Base-by-base conservation (phyloP, 2,797 vertebrate genomes). In the Triplophysa yarkandensis region DNA sequence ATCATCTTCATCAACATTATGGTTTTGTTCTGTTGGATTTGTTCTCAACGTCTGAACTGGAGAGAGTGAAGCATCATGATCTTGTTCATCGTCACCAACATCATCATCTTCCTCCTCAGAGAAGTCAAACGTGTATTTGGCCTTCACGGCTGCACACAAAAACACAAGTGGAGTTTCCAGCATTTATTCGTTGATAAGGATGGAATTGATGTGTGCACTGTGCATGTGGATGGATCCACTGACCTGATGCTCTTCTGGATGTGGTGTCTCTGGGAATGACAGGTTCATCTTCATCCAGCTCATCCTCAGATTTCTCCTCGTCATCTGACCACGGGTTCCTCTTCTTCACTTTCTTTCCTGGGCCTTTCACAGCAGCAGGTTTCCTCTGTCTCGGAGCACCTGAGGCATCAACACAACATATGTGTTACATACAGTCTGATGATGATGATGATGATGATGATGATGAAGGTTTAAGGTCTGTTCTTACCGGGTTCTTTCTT, bases 61-160 rank as follows among this genome's bases (percentile, higher is more conserved):
- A 69, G 95, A 97, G 6, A 93, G 68, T 63, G 83, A 81, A 25
- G 19, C 82, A 0, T 87, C 85, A 0, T 86, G 81, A 0, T 89
- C 89, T 52, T 90, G 90, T 10, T 93, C 93, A 13, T 92, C 93
- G 0, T 89, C 90, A 0, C 86, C 90, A n/a, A n/a, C n/a, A 0
- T 77, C 88, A 0, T 83, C 90, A 0, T 86, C 88, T 4, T 76
- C 94, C 32, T 98, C 97, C 88, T 98, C 96, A 0, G 96, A 98
- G 92, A 99, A 99, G 86, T 99, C 97, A 75, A 99, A 99, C 0
- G 96, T 98, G 77, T 99, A 99, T 86, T 99, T 99, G 60, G 96
- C 95, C 83, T 97, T 96, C 83, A 95, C 94, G 48, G 96, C 97
- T 99, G 76, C 34, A 36, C 34, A 36, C 34, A 61, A 1, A 62